These are phyloP conservation scores for Mus pahari DNA, from an alignment of 2,113 vertebrate genomes.

Conservation along the genomic window DNA sequence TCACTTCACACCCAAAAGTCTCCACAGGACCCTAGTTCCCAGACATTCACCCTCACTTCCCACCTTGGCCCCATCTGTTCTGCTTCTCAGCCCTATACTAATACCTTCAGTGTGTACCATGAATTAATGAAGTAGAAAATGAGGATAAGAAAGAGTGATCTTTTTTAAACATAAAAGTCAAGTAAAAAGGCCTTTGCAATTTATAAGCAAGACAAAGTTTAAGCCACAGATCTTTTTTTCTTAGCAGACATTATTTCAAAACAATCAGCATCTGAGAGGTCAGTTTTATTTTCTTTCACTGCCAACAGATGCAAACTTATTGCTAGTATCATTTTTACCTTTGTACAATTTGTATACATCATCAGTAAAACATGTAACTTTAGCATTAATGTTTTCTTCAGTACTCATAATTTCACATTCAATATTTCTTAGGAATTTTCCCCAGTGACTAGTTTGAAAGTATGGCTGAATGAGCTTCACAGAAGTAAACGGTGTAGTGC, in stretches of 20 bases:
- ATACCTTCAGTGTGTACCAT: conserved; percentile 71
- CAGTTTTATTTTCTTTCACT: neutral
- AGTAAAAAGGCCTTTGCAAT: neutral
- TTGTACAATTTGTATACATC: neutral
- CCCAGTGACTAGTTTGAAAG: neutral
- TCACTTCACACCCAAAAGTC: conserved; percentile 5
- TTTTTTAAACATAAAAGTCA: conserved; percentile 67
- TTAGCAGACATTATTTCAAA: conserved; percentile 21
- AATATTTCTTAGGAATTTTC: neutral
- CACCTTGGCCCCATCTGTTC: conserved; percentile 41
- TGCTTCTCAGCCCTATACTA: conserved; percentile 61
- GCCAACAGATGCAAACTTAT: neutral
- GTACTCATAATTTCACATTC: neutral
- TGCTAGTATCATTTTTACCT: neutral
- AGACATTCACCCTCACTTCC: neutral
- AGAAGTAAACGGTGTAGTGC: neutral
- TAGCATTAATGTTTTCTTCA: neutral
- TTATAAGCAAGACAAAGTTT: neutral
- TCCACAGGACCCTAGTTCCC: conserved; percentile 35
- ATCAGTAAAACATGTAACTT: neutral
- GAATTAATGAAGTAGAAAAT: conserved; percentile 74
- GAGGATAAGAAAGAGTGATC: conserved; percentile 67
- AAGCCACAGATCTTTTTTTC: neutral
- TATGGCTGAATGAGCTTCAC: neutral
- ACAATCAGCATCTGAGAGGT: neutral